phyloP scores from a whole-genome alignment of 2,797 vertebrate species.

The Crocidura indochinensis region DNA sequence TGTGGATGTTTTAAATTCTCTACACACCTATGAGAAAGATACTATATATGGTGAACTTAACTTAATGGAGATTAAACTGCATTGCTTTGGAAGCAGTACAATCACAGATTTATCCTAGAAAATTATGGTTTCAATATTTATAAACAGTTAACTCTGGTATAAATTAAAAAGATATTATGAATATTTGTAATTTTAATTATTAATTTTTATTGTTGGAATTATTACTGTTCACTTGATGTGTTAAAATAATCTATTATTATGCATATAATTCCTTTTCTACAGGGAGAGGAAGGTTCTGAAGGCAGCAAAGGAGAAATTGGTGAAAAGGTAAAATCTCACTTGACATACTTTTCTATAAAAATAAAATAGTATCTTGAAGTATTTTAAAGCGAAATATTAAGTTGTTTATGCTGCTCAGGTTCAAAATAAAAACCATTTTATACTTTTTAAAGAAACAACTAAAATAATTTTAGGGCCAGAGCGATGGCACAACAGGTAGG shows the following conservation, averaged over 20 bases:
- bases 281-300: slow-evolving; percentile 89
- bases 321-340: slow-evolving; percentile 88
- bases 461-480: slow-evolving; percentile 3
- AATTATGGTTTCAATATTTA: slow-evolving; percentile 20
- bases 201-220: slow-evolving; percentile 43
- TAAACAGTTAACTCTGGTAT: not conserved
- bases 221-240: not conserved
- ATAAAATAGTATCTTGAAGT: not conserved
- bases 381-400: slow-evolving; percentile 40
- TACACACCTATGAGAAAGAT: not conserved
- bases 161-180: slow-evolving; percentile 28
- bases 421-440: not conserved
- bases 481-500: no score
- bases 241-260: slow-evolving; percentile 2
- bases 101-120: not conserved
- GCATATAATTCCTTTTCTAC: slow-evolving; percentile 62
- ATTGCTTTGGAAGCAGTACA: not conserved
- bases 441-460: slow-evolving; percentile 34
- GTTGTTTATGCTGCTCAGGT: not conserved
- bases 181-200: not conserved
- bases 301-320: slow-evolving; percentile 90
- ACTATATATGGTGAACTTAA: not conserved
- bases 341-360: not conserved
- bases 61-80: not conserved
- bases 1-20: not conserved